Base-by-base conservation (phyloP, 2,888 invertebrate genomes). In the Melieria crassipennis region DNA sequence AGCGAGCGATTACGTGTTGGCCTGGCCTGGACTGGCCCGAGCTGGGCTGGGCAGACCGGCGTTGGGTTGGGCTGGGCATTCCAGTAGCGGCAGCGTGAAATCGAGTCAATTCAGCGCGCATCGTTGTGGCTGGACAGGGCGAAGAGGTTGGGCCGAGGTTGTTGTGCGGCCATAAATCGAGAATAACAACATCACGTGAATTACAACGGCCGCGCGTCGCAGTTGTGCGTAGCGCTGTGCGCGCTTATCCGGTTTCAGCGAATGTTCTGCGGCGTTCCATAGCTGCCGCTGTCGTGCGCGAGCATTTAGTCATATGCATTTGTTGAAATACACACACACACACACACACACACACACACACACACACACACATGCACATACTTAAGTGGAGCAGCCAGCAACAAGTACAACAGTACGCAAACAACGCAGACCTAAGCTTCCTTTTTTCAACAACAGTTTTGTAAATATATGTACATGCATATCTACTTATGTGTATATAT, bases 101-200 rank as follows among this genome's bases (percentile, higher is more conserved):
- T 30, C 30, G 30, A 30, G 30, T 30, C 30, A 30, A 1, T 30
- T 30, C 30, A 30, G 30, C 3, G 3, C 30, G 30, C 30, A 2
- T 30, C 3, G 30, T 30, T 30, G 30, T 1, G 2, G 30, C 30
- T 30, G 30, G 30, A 30, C 30, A 30, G 30, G 30, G 30, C 30
- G 30, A 2, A 30, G 30, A 30, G 30, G 30, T 30, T 2, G n/a
- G 5, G 13, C 10, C 55, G 50, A 60, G 45, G 60, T 45, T 60
- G 48, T 16, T 50, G 60, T 4, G 58, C 47, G 30, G 30, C 42
- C 66, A 46, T 67, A 52, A 67, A 58, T 50, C 45, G 60, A 67
- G 61, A 67, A 60, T 67, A 67, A 65, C 55, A 69, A 69, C 55
- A 70, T 70, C 70, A 70, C 70, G 70, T 70, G 69, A 62, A 56